Base-by-base conservation (phyloP, 2,888 invertebrate genomes). In the Sinelater perroti region DNA sequence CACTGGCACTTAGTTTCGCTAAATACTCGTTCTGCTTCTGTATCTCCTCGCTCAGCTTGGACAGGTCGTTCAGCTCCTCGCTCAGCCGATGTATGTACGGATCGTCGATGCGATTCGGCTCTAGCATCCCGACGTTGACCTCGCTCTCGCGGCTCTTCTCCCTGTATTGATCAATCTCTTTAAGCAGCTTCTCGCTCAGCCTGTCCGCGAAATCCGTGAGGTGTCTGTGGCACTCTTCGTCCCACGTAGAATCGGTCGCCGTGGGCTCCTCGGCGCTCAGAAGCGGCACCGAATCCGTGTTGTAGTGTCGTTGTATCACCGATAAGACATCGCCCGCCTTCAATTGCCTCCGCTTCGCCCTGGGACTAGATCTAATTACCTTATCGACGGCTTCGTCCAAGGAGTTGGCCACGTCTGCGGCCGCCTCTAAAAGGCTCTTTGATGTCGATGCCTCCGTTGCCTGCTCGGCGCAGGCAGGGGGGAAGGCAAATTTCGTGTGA, bases 151-250 rank as follows among this genome's bases (percentile, higher is more conserved):
- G 75, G 79, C 81, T 56, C 79, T 76, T 72, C 78, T 79, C 62
- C 78, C 80, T 63, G 79, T 85, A 74, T 77, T 83, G 74, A 70
- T 91, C 90, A 61, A 91, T 87, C 77, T 92, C 91, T 62, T 88
- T 87, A 51, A 91, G 81, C 59, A 93, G 78, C 73, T 91, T 91
- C 71, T 90, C 90, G 71, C 90, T 90, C n/a, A 92, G 78, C 72
- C 89, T 87, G 71, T 92, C 91, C 1, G 91, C 91, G 69, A 91
- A 91, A 68, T 91, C 90, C 1, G 87, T 87, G 60, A 91, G 80
- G 72, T 91, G 89, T 67, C 85, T 85, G 61, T 84, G 82, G 63
- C 86, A 85, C 62, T 87, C 86, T 66, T 87, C 85, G 49, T 82
- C 82, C 87, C 87, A 87, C 8, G 67, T 70, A 5, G 65, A 14